A percentile compares a stretch with the other conserved stretches of the same genome.
phyloP scores from a whole-genome alignment of 2,797 vertebrate species.

The Erithacus rubecula region DNA sequence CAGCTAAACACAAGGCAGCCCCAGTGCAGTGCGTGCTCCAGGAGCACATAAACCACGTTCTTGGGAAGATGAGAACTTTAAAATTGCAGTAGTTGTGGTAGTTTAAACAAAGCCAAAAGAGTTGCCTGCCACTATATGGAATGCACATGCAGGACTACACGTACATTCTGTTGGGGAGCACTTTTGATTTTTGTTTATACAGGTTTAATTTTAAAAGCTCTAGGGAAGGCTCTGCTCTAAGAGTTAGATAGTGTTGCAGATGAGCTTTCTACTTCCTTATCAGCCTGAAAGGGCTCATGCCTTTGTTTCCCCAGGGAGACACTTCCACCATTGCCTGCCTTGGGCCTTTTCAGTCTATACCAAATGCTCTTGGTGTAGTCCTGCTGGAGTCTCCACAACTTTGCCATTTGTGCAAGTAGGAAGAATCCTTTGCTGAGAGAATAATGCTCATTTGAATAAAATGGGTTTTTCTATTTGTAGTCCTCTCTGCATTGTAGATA shows the following conservation, averaged over 20 bases:
- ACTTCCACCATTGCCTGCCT: neutral
- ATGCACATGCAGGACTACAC: accelerated
- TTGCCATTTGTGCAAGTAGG: neutral
- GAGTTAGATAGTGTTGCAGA: neutral
- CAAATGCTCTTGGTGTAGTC: neutral
- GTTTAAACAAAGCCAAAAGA: neutral
- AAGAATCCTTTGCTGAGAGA: neutral
- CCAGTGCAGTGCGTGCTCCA: neutral
- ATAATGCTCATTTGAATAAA: neutral
- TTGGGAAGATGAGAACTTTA: neutral
- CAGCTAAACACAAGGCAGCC: neutral
- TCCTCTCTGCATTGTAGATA: neutral
- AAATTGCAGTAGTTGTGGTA: neutral
- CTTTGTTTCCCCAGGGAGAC: neutral
- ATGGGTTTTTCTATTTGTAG: neutral
- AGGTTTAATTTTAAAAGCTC: neutral
- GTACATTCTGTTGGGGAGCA: neutral
- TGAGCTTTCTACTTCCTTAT: neutral
- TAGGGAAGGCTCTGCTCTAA: neutral
- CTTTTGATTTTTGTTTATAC: neutral
- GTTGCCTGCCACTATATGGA: neutral
- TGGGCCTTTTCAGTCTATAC: neutral
- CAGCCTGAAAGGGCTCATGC: neutral
- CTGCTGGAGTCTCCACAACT: neutral
- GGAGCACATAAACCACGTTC: neutral